Conservation (phyloP, 2,888 invertebrate genomes). For the Troides helena region DNA sequence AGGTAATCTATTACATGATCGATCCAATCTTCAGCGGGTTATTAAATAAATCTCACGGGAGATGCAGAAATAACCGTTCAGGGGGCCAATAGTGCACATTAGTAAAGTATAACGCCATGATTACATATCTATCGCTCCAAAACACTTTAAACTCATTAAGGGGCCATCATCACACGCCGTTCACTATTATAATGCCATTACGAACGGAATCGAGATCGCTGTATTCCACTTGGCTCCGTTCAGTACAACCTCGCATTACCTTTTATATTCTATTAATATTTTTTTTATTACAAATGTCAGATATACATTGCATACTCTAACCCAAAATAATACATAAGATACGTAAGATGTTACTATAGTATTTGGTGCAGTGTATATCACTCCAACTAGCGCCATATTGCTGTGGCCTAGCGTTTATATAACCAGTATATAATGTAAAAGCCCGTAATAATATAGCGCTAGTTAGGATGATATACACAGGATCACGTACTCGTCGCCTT, state of each 20-base stretch:
- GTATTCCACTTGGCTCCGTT: conserved; percentile 33
- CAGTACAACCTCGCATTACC: not conserved
- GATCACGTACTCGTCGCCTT: too few relatives aligned
- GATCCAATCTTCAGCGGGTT: conserved; percentile 5
- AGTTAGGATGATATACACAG: too few relatives aligned
- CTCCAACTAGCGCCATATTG: too few relatives aligned
- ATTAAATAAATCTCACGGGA: conserved; percentile 12
- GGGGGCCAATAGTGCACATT: conserved; percentile 25
- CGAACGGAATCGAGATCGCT: conserved; percentile 34
- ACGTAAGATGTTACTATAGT: too few relatives aligned
- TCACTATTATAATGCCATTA: conserved; percentile 47
- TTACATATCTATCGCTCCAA: conserved; percentile 36
- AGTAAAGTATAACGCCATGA: conserved; percentile 27
- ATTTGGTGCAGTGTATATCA: too few relatives aligned
- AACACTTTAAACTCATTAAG: conserved; percentile 42
- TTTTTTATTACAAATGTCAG: too few relatives aligned
- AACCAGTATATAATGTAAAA: too few relatives aligned
- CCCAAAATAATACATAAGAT: too few relatives aligned
- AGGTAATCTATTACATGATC: conserved; percentile 11
- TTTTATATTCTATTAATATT: not conserved
- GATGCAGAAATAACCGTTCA: conserved; percentile 18
- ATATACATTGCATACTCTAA: too few relatives aligned
- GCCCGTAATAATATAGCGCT: too few relatives aligned
- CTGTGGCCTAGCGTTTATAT: too few relatives aligned
- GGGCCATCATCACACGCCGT: conserved; percentile 37